Conservation (phyloP, 2,797 vertebrate species). For the Steatocranus sp. region DNA sequence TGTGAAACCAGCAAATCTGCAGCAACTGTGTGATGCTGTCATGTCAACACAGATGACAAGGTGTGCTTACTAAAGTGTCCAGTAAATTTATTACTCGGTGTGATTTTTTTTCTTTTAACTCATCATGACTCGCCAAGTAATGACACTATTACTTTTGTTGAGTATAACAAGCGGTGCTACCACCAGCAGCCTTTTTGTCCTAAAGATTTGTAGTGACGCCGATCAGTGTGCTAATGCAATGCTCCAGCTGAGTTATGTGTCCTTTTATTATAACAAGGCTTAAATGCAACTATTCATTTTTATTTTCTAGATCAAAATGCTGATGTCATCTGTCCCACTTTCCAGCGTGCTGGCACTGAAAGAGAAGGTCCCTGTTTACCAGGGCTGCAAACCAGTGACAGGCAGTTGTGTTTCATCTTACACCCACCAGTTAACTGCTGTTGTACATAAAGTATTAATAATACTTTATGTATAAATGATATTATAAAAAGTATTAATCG, state of each 20-base stretch:
- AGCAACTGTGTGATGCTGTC: not conserved
- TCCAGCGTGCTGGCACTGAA: not conserved
- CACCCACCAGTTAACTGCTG: not conserved
- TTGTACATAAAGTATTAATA: not conserved
- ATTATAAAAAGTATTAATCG: not conserved
- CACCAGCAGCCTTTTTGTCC: not conserved
- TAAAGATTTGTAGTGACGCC: not conserved
- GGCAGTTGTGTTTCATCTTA: not conserved
- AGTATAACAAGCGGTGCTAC: not conserved
- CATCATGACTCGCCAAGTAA: not conserved
- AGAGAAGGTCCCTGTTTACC: not conserved
- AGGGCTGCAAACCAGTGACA: not conserved
- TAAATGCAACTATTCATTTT: not conserved
- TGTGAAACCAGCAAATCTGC: slow-evolving; percentile 38
- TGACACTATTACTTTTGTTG: not conserved
- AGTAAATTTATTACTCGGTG: not conserved
- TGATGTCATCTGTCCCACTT: not conserved
- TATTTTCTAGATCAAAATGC: not conserved
- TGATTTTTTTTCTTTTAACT: not conserved
- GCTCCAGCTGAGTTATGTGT: not conserved
- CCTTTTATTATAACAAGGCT: not conserved
- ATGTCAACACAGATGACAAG: not conserved
- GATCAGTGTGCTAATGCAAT: not conserved
- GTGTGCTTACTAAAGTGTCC: not conserved
- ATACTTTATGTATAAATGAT: not conserved